These are phyloP conservation scores for Subacronicta megacephala DNA, from an alignment of 2,888 invertebrate species.

Conservation along the genomic window DNA sequence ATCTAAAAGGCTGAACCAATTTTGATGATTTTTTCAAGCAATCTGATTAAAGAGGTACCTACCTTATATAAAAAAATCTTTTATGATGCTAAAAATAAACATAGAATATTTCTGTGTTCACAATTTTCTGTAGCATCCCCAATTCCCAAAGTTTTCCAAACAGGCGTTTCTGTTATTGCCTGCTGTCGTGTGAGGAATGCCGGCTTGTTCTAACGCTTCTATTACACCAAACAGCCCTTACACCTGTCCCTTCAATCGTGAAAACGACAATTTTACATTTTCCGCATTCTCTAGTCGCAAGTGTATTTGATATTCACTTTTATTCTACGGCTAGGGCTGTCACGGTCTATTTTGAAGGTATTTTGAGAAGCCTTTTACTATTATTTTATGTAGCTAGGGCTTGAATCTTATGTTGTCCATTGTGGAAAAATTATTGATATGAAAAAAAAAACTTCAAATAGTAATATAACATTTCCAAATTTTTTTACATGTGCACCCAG, in stretches of 20 bases:
- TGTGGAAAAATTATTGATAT: too few species aligned
- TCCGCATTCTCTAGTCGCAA: slow-evolving; percentile 70
- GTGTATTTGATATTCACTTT: slow-evolving; percentile 75
- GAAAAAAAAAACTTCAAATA: too few species aligned
- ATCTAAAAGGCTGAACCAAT: too few species aligned
- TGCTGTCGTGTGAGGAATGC: slow-evolving; percentile 61
- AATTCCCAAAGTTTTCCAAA: slow-evolving; percentile 26
- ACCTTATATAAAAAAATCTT: too few species aligned
- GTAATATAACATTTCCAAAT: too few species aligned
- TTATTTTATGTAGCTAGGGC: too few species aligned
- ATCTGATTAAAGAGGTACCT: too few species aligned
- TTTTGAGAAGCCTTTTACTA: too few species aligned
- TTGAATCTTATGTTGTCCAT: too few species aligned
- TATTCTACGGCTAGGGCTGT: slow-evolving; percentile 51
- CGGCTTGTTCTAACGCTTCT: slow-evolving; percentile 71
- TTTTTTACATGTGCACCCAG: too few species aligned
- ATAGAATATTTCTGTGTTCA: slow-evolving; percentile 13
- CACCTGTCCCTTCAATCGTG: slow-evolving; percentile 80
- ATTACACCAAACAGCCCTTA: slow-evolving; percentile 71
- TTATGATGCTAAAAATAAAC: too few species aligned
- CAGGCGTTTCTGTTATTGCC: slow-evolving; percentile 42
- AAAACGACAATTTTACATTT: slow-evolving; percentile 86
- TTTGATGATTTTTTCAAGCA: too few species aligned
- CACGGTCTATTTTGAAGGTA: neutral
- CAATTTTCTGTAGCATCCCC: neutral